Conservation (phyloP, 2,888 invertebrate species). For the Lepetodrilus schrolli region DNA sequence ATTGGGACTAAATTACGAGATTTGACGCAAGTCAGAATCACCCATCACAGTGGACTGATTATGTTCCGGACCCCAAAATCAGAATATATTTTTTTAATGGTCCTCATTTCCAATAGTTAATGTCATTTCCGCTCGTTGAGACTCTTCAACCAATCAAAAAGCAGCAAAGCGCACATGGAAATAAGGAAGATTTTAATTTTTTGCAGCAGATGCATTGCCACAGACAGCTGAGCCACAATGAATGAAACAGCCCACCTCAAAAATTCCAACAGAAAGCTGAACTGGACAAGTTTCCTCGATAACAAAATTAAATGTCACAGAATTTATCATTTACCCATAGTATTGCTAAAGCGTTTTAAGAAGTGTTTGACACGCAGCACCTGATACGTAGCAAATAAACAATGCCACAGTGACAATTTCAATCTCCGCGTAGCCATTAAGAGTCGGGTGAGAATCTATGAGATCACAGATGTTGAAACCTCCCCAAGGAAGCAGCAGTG, state of each 20-base stretch:
- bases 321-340: conserved; percentile 22
- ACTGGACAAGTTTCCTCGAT: neutral
- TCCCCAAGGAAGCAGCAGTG: conserved; percentile 21
- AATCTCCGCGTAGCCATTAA: conserved; percentile 9
- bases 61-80: too few species aligned
- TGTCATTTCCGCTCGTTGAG: neutral
- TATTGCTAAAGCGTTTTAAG: neutral
- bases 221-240: neutral
- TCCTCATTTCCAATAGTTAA: neutral
- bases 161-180: conserved; percentile 5
- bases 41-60: too few species aligned
- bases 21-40: too few species aligned
- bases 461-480: neutral
- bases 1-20: too few species aligned
- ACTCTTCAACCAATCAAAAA: conserved; percentile 2
- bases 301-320: conserved; percentile 8
- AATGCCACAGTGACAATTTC: conserved; percentile 1
- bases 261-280: neutral
- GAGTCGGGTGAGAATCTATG: conserved; percentile 8
- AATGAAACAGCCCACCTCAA: neutral
- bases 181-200: neutral
- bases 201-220: neutral
- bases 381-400: conserved; percentile 24
- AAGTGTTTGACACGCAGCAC: conserved; percentile 1
- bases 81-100: too few species aligned